phyloP scores from a whole-genome alignment of 1,140 invertebrate species.

The Zaprionus ornatus region DNA sequence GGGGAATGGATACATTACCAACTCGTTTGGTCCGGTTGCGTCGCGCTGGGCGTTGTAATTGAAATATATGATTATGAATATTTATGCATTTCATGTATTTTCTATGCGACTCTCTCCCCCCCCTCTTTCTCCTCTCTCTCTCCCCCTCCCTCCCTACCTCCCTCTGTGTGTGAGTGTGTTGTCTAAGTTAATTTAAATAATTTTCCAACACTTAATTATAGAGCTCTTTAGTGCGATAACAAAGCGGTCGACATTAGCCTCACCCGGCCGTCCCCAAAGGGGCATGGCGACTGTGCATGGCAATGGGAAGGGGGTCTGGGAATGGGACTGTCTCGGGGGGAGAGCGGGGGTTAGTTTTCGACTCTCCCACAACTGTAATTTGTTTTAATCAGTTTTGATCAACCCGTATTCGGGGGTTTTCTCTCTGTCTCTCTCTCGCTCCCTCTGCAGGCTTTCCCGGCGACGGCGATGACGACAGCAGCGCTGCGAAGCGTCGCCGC shows the following conservation, averaged over 20 bases:
- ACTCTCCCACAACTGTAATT: conserved; percentile 46
- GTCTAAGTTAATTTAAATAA: conserved; percentile 66
- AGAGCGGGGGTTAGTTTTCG: conserved; percentile 42
- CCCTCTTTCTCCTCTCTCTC: not conserved
- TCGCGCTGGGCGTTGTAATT: conserved; percentile 67
- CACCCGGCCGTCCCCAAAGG: not conserved
- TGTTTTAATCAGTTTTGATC: conserved; percentile 59
- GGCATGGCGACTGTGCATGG: not conserved
- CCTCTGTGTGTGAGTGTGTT: conserved; percentile 19
- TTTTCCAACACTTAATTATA: conserved; percentile 77
- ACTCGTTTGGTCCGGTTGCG: conserved; percentile 25
- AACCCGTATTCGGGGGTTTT: not conserved
- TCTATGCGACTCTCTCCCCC: not conserved
- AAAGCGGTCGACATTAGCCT: conserved; percentile 58
- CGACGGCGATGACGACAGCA: conserved; percentile 83
- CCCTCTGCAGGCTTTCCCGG: conserved; percentile 79
- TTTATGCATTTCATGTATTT: conserved; percentile 68
- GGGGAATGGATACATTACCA: conserved; percentile 15
- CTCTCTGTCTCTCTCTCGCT: too few relatives aligned
- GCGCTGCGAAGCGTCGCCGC: conserved; percentile 89
- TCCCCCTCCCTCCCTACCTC: too few relatives aligned
- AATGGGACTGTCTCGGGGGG: not conserved
- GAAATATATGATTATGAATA: conserved; percentile 84
- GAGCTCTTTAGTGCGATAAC: conserved; percentile 60
- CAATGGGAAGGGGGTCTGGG: too few relatives aligned